Percentiles rank a stretch among this genome's conserved stretches.
Conservation (phyloP, 2,888 invertebrate species). For the Tetropium fuscum region DNA sequence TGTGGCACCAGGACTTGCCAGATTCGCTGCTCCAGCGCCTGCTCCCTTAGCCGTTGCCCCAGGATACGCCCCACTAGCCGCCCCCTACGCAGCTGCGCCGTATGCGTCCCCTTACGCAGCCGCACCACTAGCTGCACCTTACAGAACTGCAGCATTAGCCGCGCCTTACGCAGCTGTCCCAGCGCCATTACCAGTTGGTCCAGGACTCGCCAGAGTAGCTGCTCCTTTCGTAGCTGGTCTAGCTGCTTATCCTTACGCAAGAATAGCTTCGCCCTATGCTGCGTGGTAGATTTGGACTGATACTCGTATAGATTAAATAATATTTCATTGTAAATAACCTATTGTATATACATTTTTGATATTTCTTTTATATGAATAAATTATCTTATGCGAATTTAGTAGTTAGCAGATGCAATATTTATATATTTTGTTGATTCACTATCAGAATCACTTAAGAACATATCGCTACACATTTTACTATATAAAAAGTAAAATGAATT, state of each 20-base stretch:
- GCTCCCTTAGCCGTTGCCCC: constrained; percentile 40
- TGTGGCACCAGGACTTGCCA: constrained; percentile 32
- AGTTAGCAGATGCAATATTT: no score
- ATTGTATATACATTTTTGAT: constrained; percentile 36
- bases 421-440: no score
- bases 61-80: constrained; percentile 40
- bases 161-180: constrained; percentile 25
- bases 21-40: constrained; percentile 35
- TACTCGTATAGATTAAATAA: constrained; percentile 1
- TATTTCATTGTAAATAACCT: constrained; percentile 19
- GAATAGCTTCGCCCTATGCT: constrained; percentile 19
- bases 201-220: constrained; percentile 44
- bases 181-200: constrained; percentile 35
- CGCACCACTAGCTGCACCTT: background rate
- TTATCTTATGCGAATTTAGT: no score
- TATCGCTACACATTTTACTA: no score
- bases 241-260: constrained; percentile 11
- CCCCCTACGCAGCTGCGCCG: constrained; percentile 39
- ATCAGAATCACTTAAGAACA: no score
- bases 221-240: constrained; percentile 39
- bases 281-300: constrained; percentile 38
- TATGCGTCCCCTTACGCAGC: constrained; percentile 11
- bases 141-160: constrained; percentile 8
- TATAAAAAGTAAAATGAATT: no score
- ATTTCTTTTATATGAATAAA: no score